phyloP scores from a whole-genome alignment of 2,888 invertebrate species.

The Amphipoea oculea region DNA sequence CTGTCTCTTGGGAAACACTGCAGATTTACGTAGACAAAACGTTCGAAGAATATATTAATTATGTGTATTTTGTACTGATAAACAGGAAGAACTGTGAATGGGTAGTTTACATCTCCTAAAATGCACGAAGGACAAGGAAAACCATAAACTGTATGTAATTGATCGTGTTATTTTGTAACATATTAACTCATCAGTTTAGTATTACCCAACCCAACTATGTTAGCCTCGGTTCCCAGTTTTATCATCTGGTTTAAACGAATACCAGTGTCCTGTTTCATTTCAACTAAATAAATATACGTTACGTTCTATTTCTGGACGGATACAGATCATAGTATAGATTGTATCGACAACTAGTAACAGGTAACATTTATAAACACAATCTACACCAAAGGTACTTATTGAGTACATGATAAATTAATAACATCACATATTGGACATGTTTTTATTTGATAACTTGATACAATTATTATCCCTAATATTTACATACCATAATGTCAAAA shows the following conservation, averaged over 20 bases:
- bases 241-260: conserved; percentile 2
- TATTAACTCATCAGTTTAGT: conserved; percentile 2
- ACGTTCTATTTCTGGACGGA: conserved; percentile 30
- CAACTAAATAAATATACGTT: conserved; percentile 36
- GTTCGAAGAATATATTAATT: conserved; percentile 28
- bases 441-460: conserved; percentile 21
- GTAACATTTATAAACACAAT: conserved; percentile 15
- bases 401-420: conserved; percentile 23
- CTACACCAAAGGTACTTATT: not conserved
- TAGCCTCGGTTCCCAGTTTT: conserved; percentile 19
- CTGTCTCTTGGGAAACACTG: conserved; percentile 16
- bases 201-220: not conserved
- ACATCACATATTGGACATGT: conserved; percentile 13
- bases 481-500: not conserved
- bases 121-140: conserved; percentile 31
- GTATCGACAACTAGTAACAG: conserved; percentile 28
- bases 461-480: conserved; percentile 12
- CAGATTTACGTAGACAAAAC: conserved; percentile 7
- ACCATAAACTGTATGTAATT: conserved; percentile 13
- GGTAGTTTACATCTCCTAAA: conserved; percentile 19
- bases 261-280: conserved; percentile 47
- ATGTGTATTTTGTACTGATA: not conserved
- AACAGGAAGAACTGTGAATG: conserved; percentile 38
- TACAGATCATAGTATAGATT: conserved; percentile 21
- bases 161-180: conserved; percentile 11